phyloP scores from a whole-genome alignment of 2,797 vertebrate genomes.

The Poeciliopsis gracilis region DNA sequence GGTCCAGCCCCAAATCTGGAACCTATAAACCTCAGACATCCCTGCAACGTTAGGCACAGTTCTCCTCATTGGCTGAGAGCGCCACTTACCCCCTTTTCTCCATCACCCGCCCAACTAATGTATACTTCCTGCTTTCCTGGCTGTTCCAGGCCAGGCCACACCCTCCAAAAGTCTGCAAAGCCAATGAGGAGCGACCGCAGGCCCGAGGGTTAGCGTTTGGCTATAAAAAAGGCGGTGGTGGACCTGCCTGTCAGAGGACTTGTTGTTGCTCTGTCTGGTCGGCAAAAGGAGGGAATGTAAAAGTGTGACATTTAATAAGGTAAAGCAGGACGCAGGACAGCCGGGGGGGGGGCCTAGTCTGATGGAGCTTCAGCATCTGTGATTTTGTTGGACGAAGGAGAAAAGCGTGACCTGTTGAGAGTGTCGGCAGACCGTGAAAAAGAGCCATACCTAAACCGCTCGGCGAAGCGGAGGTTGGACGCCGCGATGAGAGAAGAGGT shows the following conservation, averaged over 20 bases:
- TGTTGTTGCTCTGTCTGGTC: slow-evolving; percentile 77
- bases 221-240: slow-evolving; percentile 76
- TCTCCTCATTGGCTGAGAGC: slow-evolving; percentile 71
- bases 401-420: slow-evolving; percentile 25
- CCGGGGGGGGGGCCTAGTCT: slow-evolving; percentile 30
- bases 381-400: slow-evolving; percentile 42
- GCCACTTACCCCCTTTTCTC: slow-evolving; percentile 80
- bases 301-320: slow-evolving; percentile 60
- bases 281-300: slow-evolving; percentile 64
- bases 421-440: slow-evolving; percentile 13
- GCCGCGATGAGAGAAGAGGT: slow-evolving; percentile 85
- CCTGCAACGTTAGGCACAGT: slow-evolving; percentile 80
- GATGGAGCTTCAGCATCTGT: slow-evolving; percentile 67
- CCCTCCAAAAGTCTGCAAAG: slow-evolving; percentile 54
- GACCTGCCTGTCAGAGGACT: slow-evolving; percentile 77
- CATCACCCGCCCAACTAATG: slow-evolving; percentile 63
- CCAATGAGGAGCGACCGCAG: slow-evolving; percentile 67
- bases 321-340: slow-evolving; percentile 56
- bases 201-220: slow-evolving; percentile 47
- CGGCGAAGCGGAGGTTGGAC: slow-evolving; percentile 62
- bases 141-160: slow-evolving; percentile 50
- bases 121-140: slow-evolving; percentile 74
- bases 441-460: slow-evolving; percentile 48
- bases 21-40: slow-evolving; percentile 86
- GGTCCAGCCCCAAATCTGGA: slow-evolving; percentile 85